Percentiles rank a stretch among this genome's conserved stretches.
phyloP scores from a whole-genome alignment of 2,113 vertebrate genomes.

The Glareola pratincola region DNA sequence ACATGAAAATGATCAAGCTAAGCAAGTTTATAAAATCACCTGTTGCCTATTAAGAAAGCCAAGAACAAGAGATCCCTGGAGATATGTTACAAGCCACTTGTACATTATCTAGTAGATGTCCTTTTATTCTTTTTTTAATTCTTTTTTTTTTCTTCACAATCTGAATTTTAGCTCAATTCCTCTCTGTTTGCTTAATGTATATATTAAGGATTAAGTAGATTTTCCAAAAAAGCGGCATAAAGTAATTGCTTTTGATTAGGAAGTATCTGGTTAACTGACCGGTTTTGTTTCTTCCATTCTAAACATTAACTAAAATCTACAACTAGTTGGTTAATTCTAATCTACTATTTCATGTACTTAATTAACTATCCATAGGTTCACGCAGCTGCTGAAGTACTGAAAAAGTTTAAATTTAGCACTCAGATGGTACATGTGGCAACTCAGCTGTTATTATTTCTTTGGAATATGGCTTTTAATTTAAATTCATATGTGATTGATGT shows the following conservation, averaged over 20 bases:
- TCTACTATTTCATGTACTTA: conserved; percentile 33
- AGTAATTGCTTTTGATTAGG: conserved; percentile 23
- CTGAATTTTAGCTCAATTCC: neutral
- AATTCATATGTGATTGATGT: conserved; percentile 63
- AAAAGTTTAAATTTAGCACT: conserved; percentile 66
- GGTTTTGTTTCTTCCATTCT: neutral
- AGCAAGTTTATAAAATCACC: neutral
- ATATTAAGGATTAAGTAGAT: neutral
- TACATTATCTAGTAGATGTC: neutral
- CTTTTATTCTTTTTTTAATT: neutral
- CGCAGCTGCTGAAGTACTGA: conserved; percentile 44
- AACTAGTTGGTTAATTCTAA: conserved; percentile 49
- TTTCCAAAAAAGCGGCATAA: neutral
- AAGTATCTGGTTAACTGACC: neutral
- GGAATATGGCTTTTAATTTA: conserved; percentile 58
- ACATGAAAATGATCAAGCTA: neutral
- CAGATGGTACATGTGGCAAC: conserved; percentile 3
- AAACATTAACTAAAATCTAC: conserved; percentile 10
- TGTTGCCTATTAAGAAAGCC: neutral
- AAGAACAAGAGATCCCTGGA: neutral
- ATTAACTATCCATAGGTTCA: conserved; percentile 64
- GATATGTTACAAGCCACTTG: neutral
- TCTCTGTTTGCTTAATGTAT: neutral
- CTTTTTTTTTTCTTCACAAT: neutral
- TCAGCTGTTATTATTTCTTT: conserved; percentile 62